Base-by-base conservation (phyloP, 1,140 invertebrate genomes). In the Babylonia areolata region DNA sequence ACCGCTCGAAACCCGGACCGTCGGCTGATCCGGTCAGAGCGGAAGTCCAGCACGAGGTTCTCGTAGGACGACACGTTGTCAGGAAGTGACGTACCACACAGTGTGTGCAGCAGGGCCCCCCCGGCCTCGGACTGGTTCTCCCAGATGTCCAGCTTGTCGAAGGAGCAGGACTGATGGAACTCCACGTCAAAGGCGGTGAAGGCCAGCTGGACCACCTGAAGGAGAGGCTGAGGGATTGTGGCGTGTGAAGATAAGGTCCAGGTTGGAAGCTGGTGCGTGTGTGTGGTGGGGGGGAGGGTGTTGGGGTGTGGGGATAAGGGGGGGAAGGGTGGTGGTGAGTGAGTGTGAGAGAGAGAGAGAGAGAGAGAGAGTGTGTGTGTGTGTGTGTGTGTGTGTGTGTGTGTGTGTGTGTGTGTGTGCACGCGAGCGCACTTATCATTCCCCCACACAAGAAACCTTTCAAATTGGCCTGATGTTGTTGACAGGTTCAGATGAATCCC, bases 161-260 rank as follows among this genome's bases (percentile, higher is more conserved):
- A 87, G 28, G 71, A 54, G 58, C 86, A 87, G 5, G 58, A 64
- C 5, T 28, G 6, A 20, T 84, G 37, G 11, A 39, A 2, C 46
- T 87, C 86, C 23, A 87, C 80, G 11, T 79, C 77, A 69, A 87
- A 87, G 23, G 42, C 35, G 12, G 40, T 58, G 78, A 87, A 87
- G 0, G 23, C n/a, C 28, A 87, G 12, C 15, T 23, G 39, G 37
- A 87, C 73, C 73, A 37, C 81, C 86, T 87, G 86, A 11, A 84
- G 35, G 2, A 39, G 64, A 81, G 17, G 5, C 6, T 28, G 46
- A n/a, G 2, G 28, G 0, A 84, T 40, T 12, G 28, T 23, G 17
- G 3, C 40, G 20, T 20, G n/a, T 2, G 37, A 33, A n/a, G n/a
- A n/a, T n/a, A n/a, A n/a, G n/a, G n/a, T n/a, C n/a, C n/a, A n/a